These are phyloP conservation scores for Melanerpes aurifrons DNA, from an alignment of 2,113 vertebrate species.

Conservation along the genomic window DNA sequence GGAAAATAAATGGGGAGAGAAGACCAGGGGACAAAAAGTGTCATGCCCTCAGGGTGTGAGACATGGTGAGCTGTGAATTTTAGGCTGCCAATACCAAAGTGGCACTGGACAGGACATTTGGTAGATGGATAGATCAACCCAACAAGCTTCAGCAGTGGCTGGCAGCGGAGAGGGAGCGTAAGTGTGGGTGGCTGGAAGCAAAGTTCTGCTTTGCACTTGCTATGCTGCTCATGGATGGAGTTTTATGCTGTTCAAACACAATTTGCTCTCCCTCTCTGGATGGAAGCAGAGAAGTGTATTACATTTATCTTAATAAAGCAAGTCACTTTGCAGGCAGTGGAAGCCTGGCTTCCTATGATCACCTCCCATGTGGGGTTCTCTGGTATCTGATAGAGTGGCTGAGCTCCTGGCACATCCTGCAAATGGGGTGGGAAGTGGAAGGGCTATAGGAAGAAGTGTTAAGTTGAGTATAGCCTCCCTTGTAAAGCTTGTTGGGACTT, in stretches of 20 bases:
- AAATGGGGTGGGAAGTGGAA: background rate
- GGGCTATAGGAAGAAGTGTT: background rate
- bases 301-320: slow-evolving; percentile 48
- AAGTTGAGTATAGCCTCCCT: background rate
- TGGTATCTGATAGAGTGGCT: background rate
- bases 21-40: background rate
- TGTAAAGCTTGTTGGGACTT: background rate
- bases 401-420: background rate
- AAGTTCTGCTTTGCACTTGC: background rate
- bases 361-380: background rate
- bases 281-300: slow-evolving; percentile 16
- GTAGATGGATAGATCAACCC: background rate
- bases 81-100: background rate
- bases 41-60: background rate
- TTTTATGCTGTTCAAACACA: background rate
- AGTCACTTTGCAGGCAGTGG: background rate
- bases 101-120: background rate
- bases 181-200: background rate
- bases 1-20: background rate
- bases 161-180: background rate
- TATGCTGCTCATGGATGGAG: slow-evolving; percentile 36
- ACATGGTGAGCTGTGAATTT: background rate
- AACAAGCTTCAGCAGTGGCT: background rate
- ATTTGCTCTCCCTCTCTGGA: slow-evolving; percentile 1
- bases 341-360: background rate